Percentiles rank a stretch among this genome's conserved stretches.
Evolutionary conservation across 2,888 invertebrate species (phyloP).

Genomic region (Ptychoptera albimana): DNA sequence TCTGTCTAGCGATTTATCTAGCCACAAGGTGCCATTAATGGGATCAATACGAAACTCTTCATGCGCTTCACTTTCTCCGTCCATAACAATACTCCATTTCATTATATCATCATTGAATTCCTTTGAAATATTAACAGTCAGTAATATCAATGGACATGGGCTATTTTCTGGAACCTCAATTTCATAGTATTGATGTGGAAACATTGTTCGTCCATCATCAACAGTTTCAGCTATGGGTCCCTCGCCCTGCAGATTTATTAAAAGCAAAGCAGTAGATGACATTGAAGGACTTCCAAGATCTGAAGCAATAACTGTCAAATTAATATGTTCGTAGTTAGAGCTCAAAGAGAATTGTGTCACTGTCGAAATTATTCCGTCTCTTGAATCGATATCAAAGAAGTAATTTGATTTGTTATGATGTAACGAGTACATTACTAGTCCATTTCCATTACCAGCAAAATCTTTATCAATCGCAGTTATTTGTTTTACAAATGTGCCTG

Average conservation of each 20-base stretch:
- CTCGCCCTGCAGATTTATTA: slow-evolving; percentile 50
- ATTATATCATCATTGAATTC: slow-evolving; percentile 45
- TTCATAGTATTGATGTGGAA: slow-evolving; percentile 60
- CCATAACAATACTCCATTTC: slow-evolving; percentile 45
- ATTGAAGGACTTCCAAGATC: slow-evolving; percentile 73
- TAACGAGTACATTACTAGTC: slow-evolving; percentile 61
- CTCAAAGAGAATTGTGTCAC: slow-evolving; percentile 35
- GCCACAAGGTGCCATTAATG: slow-evolving; percentile 56
- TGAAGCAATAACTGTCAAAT: slow-evolving; percentile 66
- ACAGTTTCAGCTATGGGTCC: not conserved
- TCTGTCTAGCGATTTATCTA: slow-evolving; percentile 58
- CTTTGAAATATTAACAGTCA: slow-evolving; percentile 61
- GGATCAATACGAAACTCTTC: slow-evolving; percentile 59
- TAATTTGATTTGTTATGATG: slow-evolving; percentile 45
- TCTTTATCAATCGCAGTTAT: slow-evolving; percentile 75
- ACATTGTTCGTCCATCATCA: slow-evolving; percentile 19
- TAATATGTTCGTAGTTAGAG: slow-evolving; percentile 38
- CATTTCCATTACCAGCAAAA: slow-evolving; percentile 74
- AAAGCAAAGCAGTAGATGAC: slow-evolving; percentile 58
- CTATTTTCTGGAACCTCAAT: slow-evolving; percentile 71
- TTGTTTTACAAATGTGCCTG: slow-evolving; percentile 57
- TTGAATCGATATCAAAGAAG: slow-evolving; percentile 66
- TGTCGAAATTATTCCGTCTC: slow-evolving; percentile 68
- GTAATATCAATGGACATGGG: slow-evolving; percentile 52
- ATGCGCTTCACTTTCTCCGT: slow-evolving; percentile 39